phyloP scores from a whole-genome alignment of 2,888 invertebrate species.

The Salpingus planirostris region DNA sequence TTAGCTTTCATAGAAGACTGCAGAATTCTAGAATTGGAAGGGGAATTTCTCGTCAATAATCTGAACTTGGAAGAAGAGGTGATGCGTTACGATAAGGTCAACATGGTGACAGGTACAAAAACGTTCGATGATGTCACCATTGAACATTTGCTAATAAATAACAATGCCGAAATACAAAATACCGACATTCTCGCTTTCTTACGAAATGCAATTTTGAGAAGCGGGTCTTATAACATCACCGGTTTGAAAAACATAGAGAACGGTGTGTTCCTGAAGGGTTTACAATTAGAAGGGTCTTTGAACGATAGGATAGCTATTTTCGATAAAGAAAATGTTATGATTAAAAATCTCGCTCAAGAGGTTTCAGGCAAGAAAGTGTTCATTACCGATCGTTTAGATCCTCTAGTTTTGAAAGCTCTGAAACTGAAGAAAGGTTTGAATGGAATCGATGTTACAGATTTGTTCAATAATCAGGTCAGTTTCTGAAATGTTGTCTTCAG shows the following conservation, averaged over 20 bases:
- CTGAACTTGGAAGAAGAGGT: constrained; percentile 46
- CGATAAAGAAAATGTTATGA: constrained; percentile 32
- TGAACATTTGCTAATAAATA: constrained; percentile 33
- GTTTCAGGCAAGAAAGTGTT: constrained; percentile 28
- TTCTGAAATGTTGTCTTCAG: no score
- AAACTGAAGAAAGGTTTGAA: constrained; percentile 31
- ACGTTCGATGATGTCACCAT: constrained; percentile 35
- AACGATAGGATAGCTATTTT: constrained; percentile 33
- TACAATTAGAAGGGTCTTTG: constrained; percentile 32
- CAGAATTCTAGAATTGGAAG: constrained; percentile 17
- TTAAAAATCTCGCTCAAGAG: constrained; percentile 36
- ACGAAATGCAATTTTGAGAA: constrained; percentile 38
- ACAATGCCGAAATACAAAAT: constrained; percentile 36
- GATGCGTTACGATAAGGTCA: constrained; percentile 39
- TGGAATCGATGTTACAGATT: constrained; percentile 25
- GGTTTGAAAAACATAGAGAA: constrained; percentile 43
- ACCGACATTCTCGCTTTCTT: constrained; percentile 44
- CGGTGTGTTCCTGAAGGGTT: constrained; percentile 35
- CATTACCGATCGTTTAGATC: constrained; percentile 6
- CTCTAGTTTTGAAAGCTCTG: constrained; percentile 26
- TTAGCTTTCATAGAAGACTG: constrained; percentile 25
- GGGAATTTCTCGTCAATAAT: constrained; percentile 42
- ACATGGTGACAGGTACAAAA: constrained; percentile 43
- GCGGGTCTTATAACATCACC: constrained; percentile 37
- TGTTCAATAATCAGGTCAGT: constrained; percentile 33